Conservation (phyloP, 2,113 vertebrate species). For the Thymallus thymallus region DNA sequence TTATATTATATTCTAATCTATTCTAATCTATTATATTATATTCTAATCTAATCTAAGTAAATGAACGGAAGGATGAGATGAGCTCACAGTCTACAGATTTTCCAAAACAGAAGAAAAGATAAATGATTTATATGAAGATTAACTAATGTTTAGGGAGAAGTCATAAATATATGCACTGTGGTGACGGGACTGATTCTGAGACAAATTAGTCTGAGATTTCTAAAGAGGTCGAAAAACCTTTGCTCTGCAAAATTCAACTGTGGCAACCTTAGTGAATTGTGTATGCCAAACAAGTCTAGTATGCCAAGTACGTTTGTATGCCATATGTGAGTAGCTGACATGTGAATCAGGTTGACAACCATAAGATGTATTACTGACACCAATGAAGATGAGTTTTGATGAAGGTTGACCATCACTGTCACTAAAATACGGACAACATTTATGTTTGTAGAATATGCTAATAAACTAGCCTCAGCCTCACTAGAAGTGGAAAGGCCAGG, state of each 20-base stretch:
- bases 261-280: neutral
- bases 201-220: neutral
- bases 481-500: neutral
- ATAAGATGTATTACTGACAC: neutral
- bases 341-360: neutral
- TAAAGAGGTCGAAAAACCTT: neutral
- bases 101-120: neutral
- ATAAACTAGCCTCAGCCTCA: neutral
- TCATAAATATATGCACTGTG: neutral
- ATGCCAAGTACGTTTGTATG: too few relatives aligned
- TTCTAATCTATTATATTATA: neutral
- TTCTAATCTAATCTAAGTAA: neutral
- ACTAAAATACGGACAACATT: conserved; percentile 48
- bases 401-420: conserved; percentile 37
- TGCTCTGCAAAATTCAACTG: neutral
- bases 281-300: too few relatives aligned
- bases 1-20: neutral
- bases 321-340: neutral
- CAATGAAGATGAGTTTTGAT: conserved; percentile 6
- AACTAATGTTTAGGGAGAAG: neutral
- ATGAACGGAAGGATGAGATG: neutral
- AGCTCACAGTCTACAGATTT: too few relatives aligned
- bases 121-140: neutral
- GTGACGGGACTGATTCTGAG: neutral
- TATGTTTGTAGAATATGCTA: conserved; percentile 9